These are phyloP conservation scores for Actinia tenebrosa DNA, from an alignment of 64 coral and sea anemone species.

Conservation along the genomic window DNA sequence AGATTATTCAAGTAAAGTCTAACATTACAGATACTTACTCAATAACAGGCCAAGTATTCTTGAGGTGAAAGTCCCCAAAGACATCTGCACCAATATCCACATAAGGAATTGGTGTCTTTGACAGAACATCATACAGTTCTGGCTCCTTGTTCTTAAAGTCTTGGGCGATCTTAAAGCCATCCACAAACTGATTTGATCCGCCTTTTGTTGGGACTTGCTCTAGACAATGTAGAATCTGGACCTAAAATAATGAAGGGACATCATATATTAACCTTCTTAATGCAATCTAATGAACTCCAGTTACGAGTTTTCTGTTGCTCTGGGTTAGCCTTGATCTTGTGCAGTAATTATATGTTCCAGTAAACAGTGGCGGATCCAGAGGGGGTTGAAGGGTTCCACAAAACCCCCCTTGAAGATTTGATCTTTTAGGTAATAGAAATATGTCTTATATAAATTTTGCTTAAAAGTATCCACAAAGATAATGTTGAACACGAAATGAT, in stretches of 20 bases:
- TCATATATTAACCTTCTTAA: not conserved
- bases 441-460: too few species aligned
- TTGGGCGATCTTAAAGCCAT: slow-evolving; percentile 69
- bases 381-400: too few species aligned
- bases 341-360: too few species aligned
- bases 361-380: too few species aligned
- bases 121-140: slow-evolving; percentile 43
- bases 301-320: too few species aligned
- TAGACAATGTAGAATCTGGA: slow-evolving; percentile 69
- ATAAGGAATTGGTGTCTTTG: slow-evolving; percentile 43
- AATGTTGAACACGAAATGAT: too few species aligned
- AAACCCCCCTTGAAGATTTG: too few species aligned
- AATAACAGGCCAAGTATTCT: slow-evolving; percentile 29
- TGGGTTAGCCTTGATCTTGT: too few species aligned
- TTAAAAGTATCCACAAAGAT: too few species aligned
- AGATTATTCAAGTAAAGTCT: not conserved
- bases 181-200: slow-evolving; percentile 62
- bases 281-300: too few species aligned
- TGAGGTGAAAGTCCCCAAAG: slow-evolving; percentile 63
- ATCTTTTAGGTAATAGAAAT: too few species aligned
- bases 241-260: slow-evolving; percentile 1
- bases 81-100: slow-evolving; percentile 51
- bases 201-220: slow-evolving; percentile 39
- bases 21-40: slow-evolving; percentile 46
- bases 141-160: slow-evolving; percentile 52